Conservation (phyloP, 2,113 vertebrate species). For the Corythornis madagascariensis region DNA sequence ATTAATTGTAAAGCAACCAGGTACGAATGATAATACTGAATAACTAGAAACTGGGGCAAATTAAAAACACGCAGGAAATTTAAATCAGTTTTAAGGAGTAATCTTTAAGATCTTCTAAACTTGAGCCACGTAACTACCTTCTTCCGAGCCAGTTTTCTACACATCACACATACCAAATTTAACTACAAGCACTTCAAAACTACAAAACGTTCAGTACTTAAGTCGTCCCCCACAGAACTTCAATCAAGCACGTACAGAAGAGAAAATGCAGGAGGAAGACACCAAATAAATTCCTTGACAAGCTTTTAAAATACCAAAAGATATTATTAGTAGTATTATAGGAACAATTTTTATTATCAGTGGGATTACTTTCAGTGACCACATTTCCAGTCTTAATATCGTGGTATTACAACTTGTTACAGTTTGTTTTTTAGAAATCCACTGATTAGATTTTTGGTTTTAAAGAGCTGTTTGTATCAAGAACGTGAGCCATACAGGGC, state of each 20-base stretch:
- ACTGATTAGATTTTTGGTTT: not conserved
- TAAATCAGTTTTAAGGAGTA: not conserved
- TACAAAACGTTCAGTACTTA: not conserved
- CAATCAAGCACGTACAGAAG: not conserved
- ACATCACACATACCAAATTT: not conserved
- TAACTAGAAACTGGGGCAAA: not conserved
- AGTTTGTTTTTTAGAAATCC: not conserved
- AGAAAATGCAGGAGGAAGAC: not conserved
- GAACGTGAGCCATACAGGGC: not conserved
- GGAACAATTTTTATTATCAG: not conserved
- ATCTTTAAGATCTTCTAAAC: not conserved
- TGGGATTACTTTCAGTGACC: not conserved
- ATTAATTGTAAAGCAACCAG: not conserved
- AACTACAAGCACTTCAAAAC: not conserved
- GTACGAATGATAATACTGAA: not conserved
- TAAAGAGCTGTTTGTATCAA: not conserved
- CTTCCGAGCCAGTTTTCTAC: not conserved
- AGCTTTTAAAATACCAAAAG: not conserved
- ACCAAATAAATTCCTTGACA: not conserved
- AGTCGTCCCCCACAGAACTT: not conserved
- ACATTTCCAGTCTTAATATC: not conserved
- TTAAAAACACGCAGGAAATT: not conserved
- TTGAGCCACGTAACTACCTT: not conserved
- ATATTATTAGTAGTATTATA: not conserved
- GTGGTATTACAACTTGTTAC: not conserved